A percentile compares a stretch with the other conserved stretches of the same genome.
Conservation (phyloP, 2,113 vertebrate species). For the Probosciger aterrimus region DNA sequence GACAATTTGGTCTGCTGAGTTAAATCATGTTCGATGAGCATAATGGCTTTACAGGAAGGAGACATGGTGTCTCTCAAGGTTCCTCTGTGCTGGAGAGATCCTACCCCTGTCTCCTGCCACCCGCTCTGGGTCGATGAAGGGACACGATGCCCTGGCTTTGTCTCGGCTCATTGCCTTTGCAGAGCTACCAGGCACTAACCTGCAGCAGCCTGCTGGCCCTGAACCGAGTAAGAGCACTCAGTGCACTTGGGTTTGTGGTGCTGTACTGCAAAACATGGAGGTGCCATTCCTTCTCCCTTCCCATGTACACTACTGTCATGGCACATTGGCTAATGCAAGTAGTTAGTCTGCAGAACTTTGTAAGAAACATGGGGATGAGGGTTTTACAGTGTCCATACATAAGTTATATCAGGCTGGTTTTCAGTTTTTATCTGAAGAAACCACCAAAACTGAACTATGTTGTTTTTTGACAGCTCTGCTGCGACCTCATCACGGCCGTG, state of each 20-base stretch:
- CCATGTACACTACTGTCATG: accelerated
- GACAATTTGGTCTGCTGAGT: not conserved
- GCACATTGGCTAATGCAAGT: accelerated
- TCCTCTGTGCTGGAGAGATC: not conserved
- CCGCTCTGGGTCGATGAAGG: not conserved
- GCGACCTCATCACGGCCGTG: accelerated
- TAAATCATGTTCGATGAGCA: not conserved
- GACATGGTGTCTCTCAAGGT: not conserved
- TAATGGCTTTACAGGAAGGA: not conserved
- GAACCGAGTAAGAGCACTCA: accelerated
- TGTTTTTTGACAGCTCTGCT: not conserved
- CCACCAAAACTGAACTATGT: not conserved
- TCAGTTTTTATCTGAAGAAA: not conserved
- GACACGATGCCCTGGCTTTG: not conserved
- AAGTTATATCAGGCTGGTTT: accelerated
- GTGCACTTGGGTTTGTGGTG: accelerated
- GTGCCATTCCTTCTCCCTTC: not conserved
- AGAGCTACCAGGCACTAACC: not conserved
- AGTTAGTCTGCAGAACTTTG: not conserved
- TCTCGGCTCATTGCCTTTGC: not conserved
- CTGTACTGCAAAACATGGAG: accelerated
- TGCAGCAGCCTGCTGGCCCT: not conserved
- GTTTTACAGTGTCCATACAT: accelerated
- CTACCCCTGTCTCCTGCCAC: not conserved
- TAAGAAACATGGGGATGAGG: accelerated